These are phyloP conservation scores for Microtus ochrogaster DNA, from an alignment of 2,113 vertebrate species.

Conservation along the genomic window DNA sequence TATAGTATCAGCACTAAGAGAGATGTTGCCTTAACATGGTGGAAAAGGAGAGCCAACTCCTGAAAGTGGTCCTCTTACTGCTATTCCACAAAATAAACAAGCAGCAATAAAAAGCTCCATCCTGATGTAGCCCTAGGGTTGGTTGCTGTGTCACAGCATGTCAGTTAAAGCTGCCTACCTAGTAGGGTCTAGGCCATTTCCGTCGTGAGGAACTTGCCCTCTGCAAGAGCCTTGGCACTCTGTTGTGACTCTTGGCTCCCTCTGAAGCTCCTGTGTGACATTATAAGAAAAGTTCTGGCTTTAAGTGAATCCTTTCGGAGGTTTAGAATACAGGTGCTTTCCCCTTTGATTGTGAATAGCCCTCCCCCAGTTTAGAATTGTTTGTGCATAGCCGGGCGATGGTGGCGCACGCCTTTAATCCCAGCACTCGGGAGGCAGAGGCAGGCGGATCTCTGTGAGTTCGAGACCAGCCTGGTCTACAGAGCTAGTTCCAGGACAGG, in stretches of 20 bases:
- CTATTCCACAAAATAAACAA: not conserved
- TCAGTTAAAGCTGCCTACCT: not conserved
- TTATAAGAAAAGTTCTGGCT: conserved; percentile 11
- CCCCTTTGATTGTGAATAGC: not conserved
- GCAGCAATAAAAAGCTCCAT: not conserved
- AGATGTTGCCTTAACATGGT: not conserved
- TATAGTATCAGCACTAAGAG: not conserved
- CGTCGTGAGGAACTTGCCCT: not conserved
- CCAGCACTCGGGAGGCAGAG: no score
- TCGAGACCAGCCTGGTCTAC: no score
- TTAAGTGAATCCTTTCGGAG: conserved; percentile 38
- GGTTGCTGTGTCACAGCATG: not conserved
- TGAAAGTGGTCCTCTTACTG: not conserved
- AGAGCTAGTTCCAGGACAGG: no score
- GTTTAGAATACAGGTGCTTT: not conserved
- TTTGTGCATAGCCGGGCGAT: no score
- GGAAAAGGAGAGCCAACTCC: not conserved
- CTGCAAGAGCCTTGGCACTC: not conserved
- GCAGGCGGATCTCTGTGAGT: no score
- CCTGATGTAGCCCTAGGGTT: not conserved
- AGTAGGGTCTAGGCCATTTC: not conserved
- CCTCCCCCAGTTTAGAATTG: not conserved
- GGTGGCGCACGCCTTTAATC: no score
- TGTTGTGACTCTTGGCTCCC: not conserved
- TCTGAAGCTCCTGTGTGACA: not conserved